Percentiles rank a stretch among this genome's conserved stretches.
Evolutionary conservation across 1,140 invertebrate species (phyloP).

Genomic region (Cydia pomonella): DNA sequence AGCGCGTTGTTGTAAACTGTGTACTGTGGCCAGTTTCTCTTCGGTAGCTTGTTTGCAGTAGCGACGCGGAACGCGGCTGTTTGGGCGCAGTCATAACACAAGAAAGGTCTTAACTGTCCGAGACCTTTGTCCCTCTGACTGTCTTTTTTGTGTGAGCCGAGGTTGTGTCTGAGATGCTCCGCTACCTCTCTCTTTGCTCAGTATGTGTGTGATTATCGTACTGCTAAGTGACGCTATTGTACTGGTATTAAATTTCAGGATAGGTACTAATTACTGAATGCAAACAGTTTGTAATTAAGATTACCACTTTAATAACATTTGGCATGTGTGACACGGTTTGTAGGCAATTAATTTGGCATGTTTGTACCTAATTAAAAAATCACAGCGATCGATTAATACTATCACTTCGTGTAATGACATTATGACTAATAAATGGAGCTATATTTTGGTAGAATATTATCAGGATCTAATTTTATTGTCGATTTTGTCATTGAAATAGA

Average conservation of each 20-base stretch:
- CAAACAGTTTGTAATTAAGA: neutral
- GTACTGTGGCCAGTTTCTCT: neutral
- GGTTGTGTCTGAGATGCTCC: neutral
- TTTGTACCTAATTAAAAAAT: constrained; percentile 4
- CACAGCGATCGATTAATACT: neutral
- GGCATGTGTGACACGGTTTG: neutral
- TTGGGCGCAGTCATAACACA: neutral
- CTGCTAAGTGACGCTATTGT: constrained; percentile 3
- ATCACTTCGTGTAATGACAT: constrained; percentile 11
- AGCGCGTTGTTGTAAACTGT: neutral
- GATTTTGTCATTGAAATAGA: too few relatives aligned
- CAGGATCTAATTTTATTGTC: too few relatives aligned
- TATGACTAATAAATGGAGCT: neutral
- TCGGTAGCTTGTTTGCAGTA: constrained; percentile 23
- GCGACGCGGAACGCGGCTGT: constrained; percentile 20
- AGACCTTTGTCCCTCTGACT: neutral
- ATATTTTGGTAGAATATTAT: too few relatives aligned
- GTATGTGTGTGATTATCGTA: constrained; percentile 8
- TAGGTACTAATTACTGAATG: neutral
- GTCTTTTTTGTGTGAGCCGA: neutral
- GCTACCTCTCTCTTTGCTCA: constrained; percentile 28
- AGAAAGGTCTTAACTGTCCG: neutral
- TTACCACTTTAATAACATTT: neutral
- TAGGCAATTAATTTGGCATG: constrained; percentile 9
- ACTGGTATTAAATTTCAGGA: neutral